phyloP scores from a whole-genome alignment of 2,888 invertebrate genomes.

The Dorcus hopei region DNA sequence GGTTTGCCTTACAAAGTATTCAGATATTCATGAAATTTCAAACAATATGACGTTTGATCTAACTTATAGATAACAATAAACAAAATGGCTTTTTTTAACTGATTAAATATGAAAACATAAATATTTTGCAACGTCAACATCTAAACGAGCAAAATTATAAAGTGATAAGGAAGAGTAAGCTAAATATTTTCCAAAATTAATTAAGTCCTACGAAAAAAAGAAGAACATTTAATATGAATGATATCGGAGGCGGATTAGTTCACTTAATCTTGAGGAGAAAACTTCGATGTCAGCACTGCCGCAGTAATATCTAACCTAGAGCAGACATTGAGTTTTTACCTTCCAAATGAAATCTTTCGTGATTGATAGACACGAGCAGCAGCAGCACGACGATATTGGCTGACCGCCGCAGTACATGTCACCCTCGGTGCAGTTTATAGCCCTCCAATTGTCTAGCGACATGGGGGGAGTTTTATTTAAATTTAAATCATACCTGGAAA shows the following conservation, averaged over 20 bases:
- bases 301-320: conserved; percentile 27
- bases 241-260: conserved; percentile 6
- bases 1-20: not conserved
- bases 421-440: conserved; percentile 9
- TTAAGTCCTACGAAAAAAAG: too few relatives aligned
- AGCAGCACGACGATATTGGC: conserved; percentile 25
- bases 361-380: conserved; percentile 37
- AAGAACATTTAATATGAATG: too few relatives aligned
- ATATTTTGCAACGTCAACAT: too few relatives aligned
- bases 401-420: conserved; percentile 19
- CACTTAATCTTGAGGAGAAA: conserved; percentile 30
- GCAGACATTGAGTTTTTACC: conserved; percentile 26
- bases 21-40: not conserved
- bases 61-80: conserved; percentile 5
- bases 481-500: conserved; percentile 11
- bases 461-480: conserved; percentile 7
- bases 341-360: conserved; percentile 39
- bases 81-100: too few relatives aligned
- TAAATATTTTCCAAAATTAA: too few relatives aligned
- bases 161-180: too few relatives aligned
- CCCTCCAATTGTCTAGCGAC: conserved; percentile 8
- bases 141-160: too few relatives aligned
- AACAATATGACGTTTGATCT: too few relatives aligned
- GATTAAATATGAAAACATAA: too few relatives aligned
- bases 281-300: conserved; percentile 30